phyloP scores from a whole-genome alignment of 2,797 vertebrate genomes.

The Lutjanus argentimaculatus region DNA sequence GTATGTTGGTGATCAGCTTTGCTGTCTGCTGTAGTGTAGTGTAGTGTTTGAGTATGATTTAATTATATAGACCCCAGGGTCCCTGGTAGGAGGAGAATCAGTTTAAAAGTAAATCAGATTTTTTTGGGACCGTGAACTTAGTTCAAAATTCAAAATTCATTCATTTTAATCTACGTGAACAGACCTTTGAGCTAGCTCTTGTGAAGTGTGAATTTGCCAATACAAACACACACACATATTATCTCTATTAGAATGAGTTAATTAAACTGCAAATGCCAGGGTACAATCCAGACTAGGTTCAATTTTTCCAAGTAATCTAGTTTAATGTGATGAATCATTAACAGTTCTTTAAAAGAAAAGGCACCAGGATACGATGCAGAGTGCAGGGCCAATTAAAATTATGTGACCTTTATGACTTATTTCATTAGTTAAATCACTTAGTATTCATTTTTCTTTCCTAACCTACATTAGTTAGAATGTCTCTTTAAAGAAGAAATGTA shows the following conservation, averaged over 20 bases:
- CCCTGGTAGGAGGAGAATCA: no score
- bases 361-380: neutral
- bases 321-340: neutral
- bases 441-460: neutral
- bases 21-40: no score
- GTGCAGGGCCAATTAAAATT: neutral
- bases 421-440: neutral
- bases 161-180: no score
- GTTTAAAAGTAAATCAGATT: no score
- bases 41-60: no score
- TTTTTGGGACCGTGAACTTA: no score
- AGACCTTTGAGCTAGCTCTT: no score
- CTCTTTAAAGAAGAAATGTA: neutral
- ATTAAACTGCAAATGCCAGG: neutral
- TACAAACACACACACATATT: no score
- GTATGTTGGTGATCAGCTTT: no score
- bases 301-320: neutral
- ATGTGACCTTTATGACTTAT: slow-evolving; percentile 14
- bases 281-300: neutral
- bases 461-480: neutral
- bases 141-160: no score
- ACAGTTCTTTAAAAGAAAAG: neutral
- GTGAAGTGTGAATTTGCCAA: no score
- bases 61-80: no score
- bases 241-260: neutral